Evolutionary conservation across 1,140 invertebrate species (phyloP), one percentile per base, ranked within the genome.

Genomic region (Hypothenemus hampei): DNA sequence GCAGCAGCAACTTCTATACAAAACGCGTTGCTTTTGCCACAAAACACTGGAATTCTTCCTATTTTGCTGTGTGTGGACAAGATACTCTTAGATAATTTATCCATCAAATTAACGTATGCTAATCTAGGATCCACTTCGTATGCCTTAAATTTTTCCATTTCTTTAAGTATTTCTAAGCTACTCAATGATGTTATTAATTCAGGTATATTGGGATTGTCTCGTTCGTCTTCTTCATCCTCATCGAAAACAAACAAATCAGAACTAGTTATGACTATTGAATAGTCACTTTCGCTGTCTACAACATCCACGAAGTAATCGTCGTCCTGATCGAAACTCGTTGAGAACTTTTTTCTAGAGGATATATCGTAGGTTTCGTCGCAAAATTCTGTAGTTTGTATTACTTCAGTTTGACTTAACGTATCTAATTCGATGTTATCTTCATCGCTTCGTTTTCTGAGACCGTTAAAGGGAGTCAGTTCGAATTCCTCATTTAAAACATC

Each of bases 1-100:
- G 83, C 79, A 50, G 79, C 80, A 60, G 83, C 82, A 4, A 86
- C 62, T 69, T 86, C 82, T 15, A 86, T 71, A 8, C 78, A 66
- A 61, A 87, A 82, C 2, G 82, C 83, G 62, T 81, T 81, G 1
- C 71, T 64, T 44, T 67, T 54, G 0, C 77, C 77, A 33, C 46
- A 20, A 36, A 58, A 66, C 11, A 44, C 48, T 13, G 62, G 61
- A 5, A 57, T 39, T 16, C 35, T 31, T n/a, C 4, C 31, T 4
- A 24, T 29, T 20, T 18, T 8, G 23, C 49, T 41, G 5, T 7
- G 18, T 7, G 49, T 51, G 8, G 49, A 51, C n/a, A 43, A 23
- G 1, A 55, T 20, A 24, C 45, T 55, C 15, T 29, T 46, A 10
- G 44, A 55, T 19, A 47, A 11, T 39, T 37, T 48, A 10, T 55